Base-by-base conservation (phyloP, 1,140 invertebrate species). In the Steinernema feltiae region DNA sequence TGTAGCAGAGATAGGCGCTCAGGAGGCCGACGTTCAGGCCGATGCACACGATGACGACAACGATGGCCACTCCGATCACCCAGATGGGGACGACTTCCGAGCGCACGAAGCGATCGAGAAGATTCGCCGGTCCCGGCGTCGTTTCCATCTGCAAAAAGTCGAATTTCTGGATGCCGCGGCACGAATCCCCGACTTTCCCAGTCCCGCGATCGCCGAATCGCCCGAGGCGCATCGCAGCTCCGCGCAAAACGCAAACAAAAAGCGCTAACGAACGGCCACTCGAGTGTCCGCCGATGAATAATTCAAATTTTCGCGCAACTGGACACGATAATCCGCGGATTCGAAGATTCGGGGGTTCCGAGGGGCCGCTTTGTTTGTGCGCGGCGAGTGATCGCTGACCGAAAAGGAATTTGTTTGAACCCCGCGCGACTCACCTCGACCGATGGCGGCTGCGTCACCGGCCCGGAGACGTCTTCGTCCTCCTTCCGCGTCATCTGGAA, bases 1-100 rank as follows among this genome's bases (percentile, higher is more conserved):
- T 3, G 46, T 78, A 78, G 76, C 76, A 77, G 30, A 77, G 53
- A 48, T 77, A 77, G 41, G 76, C 76, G 15, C 32, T 32, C 18
- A 77, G 76, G 27, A 77, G 73, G 48, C 69, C 70, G 32, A 77
- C 18, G 30, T 77, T 77, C 3, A 77, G 76, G 3, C 76, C 76
- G 76, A 78, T 70, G 48, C 76, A 77, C n/a, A 77, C 76, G 32
- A 77, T 48, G 48, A 75, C 76, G 3, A 77, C 72, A 29, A 77
- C 48, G 70, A 77, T 77, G 41, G 76, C 76, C 21, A 77, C 24
- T 24, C 76, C 76, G n/a, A 77, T 71, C 48, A 71, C 75, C 76
- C 76, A 77, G 32, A 71, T 48, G 48, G 76, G 76, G 17, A 53
- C 75, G 29, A 69, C 30, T 27, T 63, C 53, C 7, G 24, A 63